Evolutionary conservation across 2,888 invertebrate genomes (phyloP).

Genomic region (Junonia oenone): DNA sequence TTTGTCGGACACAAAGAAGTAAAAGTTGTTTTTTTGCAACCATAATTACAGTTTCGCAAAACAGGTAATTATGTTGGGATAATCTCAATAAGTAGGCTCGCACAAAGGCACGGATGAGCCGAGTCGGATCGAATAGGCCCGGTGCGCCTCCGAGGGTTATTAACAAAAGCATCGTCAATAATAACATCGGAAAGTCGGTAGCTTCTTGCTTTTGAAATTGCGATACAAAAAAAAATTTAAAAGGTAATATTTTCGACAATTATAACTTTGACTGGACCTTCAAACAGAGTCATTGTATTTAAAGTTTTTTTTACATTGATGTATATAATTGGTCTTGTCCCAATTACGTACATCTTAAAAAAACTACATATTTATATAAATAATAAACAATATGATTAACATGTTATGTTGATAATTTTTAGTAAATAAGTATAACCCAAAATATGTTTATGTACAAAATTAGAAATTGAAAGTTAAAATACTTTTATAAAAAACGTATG

Average conservation of each 20-base stretch:
- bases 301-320: neutral
- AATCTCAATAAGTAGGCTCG: constrained; percentile 58
- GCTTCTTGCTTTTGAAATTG: constrained; percentile 71
- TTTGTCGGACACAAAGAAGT: constrained; percentile 54
- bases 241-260: constrained; percentile 33
- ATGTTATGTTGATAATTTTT: too few relatives aligned
- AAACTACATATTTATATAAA: neutral
- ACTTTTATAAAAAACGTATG: too few relatives aligned
- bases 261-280: constrained; percentile 24
- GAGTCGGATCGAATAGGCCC: constrained; percentile 47
- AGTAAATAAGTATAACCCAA: too few relatives aligned
- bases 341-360: neutral
- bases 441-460: too few relatives aligned
- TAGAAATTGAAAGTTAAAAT: neutral
- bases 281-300: neutral
- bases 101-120: constrained; percentile 57
- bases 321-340: neutral
- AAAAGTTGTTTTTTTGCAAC: constrained; percentile 46
- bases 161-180: constrained; percentile 61
- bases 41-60: constrained; percentile 64
- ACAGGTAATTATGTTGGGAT: constrained; percentile 72
- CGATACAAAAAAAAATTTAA: constrained; percentile 49
- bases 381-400: too few relatives aligned
- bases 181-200: constrained; percentile 75
- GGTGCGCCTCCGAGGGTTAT: constrained; percentile 54